phyloP scores from a whole-genome alignment of 2,113 vertebrate species.

The Xenopus borealis region DNA sequence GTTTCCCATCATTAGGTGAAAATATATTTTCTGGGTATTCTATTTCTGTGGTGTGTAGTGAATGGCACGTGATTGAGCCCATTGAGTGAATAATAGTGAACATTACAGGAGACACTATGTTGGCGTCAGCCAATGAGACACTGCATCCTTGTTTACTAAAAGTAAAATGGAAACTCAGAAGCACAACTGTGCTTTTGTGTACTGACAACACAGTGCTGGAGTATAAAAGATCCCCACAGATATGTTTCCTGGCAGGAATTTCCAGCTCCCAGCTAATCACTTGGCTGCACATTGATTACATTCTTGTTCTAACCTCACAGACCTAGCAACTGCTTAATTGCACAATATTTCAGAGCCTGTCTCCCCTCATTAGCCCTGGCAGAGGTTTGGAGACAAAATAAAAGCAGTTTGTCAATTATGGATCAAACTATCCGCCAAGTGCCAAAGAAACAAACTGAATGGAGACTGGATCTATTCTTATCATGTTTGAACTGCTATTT shows the following conservation, averaged over 20 bases:
- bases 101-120: too few relatives aligned
- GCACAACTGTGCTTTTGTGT: slow-evolving; percentile 16
- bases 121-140: too few relatives aligned
- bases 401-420: slow-evolving; percentile 7
- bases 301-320: slow-evolving; percentile 28
- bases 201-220: not conserved
- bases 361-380: slow-evolving; percentile 33
- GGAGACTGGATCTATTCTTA: not conserved
- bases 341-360: slow-evolving; percentile 35
- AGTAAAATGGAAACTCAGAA: not conserved
- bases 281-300: slow-evolving; percentile 43
- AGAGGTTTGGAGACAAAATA: slow-evolving; percentile 9
- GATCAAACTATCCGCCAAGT: not conserved
- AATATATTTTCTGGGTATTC: too few relatives aligned
- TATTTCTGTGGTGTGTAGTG: too few relatives aligned
- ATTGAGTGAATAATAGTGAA: too few relatives aligned
- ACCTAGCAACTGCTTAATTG: slow-evolving; percentile 37
- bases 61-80: too few relatives aligned
- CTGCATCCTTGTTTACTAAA: not conserved
- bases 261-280: slow-evolving; percentile 27
- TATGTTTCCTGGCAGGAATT: slow-evolving; percentile 22
- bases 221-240: slow-evolving; percentile 22
- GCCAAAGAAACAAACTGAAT: not conserved
- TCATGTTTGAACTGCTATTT: too few relatives aligned
- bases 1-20: too few relatives aligned